Conservation (phyloP, 2,797 vertebrate species). For the Spinibarbus caldwelli region DNA sequence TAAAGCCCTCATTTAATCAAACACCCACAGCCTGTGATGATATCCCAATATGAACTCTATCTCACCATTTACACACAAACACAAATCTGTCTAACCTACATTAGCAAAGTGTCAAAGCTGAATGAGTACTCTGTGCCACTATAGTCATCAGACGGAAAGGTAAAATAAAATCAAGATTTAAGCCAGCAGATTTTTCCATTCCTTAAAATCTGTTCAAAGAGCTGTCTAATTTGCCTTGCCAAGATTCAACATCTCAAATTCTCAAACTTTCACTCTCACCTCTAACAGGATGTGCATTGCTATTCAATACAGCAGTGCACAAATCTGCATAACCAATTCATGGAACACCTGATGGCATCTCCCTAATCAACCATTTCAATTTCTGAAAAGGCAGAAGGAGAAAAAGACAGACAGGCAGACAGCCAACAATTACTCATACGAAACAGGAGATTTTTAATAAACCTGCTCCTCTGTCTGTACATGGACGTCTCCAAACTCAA, state of each 20-base stretch:
- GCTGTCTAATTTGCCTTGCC: conserved; percentile 22
- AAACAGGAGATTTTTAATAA: conserved; percentile 37
- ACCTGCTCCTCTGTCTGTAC: conserved; percentile 10
- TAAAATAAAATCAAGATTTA: not conserved
- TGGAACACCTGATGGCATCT: conserved; percentile 49
- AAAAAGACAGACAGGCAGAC: conserved; percentile 50
- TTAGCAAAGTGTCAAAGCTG: not conserved
- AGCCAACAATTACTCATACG: conserved; percentile 41
- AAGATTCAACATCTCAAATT: not conserved
- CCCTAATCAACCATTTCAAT: conserved; percentile 33
- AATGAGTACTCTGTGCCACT: not conserved
- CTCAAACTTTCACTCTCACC: conserved; percentile 11
- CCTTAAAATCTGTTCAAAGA: not conserved
- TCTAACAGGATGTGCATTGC: conserved; percentile 32
- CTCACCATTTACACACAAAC: conserved; percentile 23
- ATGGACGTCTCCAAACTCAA: not conserved
- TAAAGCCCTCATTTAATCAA: conserved; percentile 20
- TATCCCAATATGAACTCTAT: conserved; percentile 41
- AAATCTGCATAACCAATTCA: conserved; percentile 55
- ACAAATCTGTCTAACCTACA: conserved; percentile 13
- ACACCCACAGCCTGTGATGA: conserved; percentile 25
- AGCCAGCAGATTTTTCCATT: not conserved
- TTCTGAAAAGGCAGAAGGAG: conserved; percentile 16
- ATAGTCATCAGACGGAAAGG: not conserved
- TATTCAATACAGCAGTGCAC: conserved; percentile 37